Evolutionary conservation across 2,888 invertebrate species (phyloP).

Genomic region (Melieria crassipennis): DNA sequence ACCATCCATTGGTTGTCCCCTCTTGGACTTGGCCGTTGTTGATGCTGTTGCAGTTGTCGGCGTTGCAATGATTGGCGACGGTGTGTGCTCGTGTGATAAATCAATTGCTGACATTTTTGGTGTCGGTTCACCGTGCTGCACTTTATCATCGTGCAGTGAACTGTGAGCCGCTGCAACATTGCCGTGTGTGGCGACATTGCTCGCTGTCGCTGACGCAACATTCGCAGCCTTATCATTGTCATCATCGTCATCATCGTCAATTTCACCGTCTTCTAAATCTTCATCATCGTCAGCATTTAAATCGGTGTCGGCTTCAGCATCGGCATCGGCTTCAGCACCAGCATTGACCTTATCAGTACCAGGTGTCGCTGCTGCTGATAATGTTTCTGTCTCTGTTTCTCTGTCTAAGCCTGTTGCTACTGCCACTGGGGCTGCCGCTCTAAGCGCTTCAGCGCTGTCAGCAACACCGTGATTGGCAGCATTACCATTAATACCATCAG

Average conservation of each 20-base stretch:
- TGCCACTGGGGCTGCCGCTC: slow-evolving; percentile 9
- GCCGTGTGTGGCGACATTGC: neutral
- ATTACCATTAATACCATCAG: slow-evolving; percentile 79
- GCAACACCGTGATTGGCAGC: slow-evolving; percentile 52
- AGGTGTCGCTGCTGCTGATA: no score
- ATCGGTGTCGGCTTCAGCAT: neutral
- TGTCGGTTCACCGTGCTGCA: slow-evolving; percentile 34
- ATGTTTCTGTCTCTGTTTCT: no score
- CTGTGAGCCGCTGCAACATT: neutral
- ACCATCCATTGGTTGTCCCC: slow-evolving; percentile 68
- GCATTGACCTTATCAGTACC: no score
- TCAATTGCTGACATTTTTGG: slow-evolving; percentile 25
- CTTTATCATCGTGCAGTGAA: neutral
- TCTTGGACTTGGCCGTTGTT: slow-evolving; percentile 63
- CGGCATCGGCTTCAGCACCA: neutral
- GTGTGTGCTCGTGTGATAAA: slow-evolving; percentile 20
- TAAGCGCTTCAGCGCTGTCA: slow-evolving; percentile 14
- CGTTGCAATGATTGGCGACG: slow-evolving; percentile 25
- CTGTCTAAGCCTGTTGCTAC: no score
- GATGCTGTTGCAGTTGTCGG: slow-evolving; percentile 26
- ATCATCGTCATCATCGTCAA: slow-evolving; percentile 73
- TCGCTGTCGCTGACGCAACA: slow-evolving; percentile 1
- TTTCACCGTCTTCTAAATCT: slow-evolving; percentile 89
- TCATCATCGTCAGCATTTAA: slow-evolving; percentile 55
- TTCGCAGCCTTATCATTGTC: slow-evolving; percentile 48